Conservation (phyloP, 2,113 vertebrate species). For the Anguilla japonica region DNA sequence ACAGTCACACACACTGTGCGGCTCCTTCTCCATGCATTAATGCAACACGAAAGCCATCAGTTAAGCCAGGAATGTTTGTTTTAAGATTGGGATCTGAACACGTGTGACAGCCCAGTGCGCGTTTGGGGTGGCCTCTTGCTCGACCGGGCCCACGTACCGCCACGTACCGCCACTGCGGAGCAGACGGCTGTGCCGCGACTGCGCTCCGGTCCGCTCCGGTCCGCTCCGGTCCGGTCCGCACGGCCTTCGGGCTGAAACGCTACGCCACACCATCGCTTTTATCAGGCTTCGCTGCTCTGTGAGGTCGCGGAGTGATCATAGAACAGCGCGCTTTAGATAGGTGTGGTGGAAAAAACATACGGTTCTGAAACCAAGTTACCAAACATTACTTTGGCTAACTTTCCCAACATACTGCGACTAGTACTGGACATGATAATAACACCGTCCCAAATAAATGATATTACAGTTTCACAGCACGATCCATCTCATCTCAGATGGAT, state of each 20-base stretch:
- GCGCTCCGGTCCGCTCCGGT: neutral
- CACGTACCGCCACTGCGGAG: neutral
- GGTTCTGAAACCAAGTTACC: no score
- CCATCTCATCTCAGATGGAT: neutral
- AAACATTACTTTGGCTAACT: no score
- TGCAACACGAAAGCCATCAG: neutral
- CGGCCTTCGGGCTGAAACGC: neutral
- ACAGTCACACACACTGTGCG: neutral
- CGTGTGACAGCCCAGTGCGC: neutral
- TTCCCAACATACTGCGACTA: no score
- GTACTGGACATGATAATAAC: neutral
- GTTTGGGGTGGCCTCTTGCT: neutral
- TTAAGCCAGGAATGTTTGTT: neutral
- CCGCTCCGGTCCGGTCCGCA: neutral
- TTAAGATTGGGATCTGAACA: neutral
- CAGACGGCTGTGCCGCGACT: neutral
- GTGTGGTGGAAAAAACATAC: neutral
- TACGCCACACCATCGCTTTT: neutral
- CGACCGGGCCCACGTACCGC: neutral
- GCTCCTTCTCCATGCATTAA: neutral
- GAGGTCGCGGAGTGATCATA: neutral
- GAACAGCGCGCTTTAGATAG: neutral
- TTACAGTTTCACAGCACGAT: neutral
- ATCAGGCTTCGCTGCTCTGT: neutral
- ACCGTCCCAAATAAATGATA: neutral